Conservation (phyloP, 1,140 invertebrate species). For the Caerostris darwini region DNA sequence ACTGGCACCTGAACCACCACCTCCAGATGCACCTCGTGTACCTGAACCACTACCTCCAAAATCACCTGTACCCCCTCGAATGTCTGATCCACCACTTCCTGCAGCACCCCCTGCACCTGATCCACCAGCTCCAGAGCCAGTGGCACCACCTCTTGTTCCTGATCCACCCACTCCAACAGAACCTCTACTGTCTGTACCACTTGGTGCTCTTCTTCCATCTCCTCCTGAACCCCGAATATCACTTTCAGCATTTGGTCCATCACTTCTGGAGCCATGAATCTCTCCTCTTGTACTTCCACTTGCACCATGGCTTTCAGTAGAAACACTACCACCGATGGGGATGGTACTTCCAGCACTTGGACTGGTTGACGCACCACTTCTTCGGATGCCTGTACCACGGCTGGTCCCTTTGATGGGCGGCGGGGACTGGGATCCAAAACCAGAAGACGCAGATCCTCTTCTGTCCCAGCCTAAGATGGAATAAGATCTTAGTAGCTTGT, state of each 20-base stretch:
- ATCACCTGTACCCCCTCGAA: not conserved
- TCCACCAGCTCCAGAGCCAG: not conserved
- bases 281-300: constrained; percentile 5
- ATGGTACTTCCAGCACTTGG: not conserved
- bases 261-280: not conserved
- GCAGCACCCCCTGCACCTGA: not conserved
- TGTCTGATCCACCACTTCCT: not conserved
- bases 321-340: not conserved
- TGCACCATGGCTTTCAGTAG: not conserved
- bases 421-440: constrained; percentile 34
- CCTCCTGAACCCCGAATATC: not conserved
- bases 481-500: constrained; percentile 17
- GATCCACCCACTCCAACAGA: not conserved
- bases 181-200: not conserved
- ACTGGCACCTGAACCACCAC: not conserved
- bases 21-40: not conserved
- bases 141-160: not conserved
- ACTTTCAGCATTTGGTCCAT: not conserved
- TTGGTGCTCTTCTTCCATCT: constrained; percentile 16
- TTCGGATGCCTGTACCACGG: not conserved
- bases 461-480: constrained; percentile 70
- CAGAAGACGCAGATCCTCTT: constrained; percentile 53
- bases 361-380: constrained; percentile 51
- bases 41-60: not conserved
- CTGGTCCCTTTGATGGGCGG: constrained; percentile 46